Evolutionary conservation across 1,140 invertebrate genomes (phyloP), one percentile per base, ranked within the genome.

Genomic region (Aricia agestis): DNA sequence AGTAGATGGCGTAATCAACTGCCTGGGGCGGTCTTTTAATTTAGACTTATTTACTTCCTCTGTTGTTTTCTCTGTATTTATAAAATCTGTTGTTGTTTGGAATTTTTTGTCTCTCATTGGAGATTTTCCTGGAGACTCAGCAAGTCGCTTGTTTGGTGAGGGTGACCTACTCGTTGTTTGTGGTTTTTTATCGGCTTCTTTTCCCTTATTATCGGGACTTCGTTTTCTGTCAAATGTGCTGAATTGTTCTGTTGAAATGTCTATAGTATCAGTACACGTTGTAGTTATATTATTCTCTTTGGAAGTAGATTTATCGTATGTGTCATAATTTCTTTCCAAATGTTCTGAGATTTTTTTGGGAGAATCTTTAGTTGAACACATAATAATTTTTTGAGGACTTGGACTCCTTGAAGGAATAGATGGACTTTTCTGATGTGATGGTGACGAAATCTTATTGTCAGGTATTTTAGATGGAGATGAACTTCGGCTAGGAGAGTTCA

Each of bases 1-100:
- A 31, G 83, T 89, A 10, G 90, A 91, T 32, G 90, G 90, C 67
- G 90, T 89, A 15, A 86, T 76, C 5, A 89, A 81, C 73, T 84
- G 84, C 41, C 86, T 78, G 41, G 84, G 78, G 18, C 77, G 81
- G 59, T 85, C 83, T 70, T 79, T 89, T 9, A 63, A 72, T 36
- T 45, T 31, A 1, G 72, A 77, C 73, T 84, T 87, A 76, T 83
- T 83, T 9, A 71, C 72, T 67, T 86, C 84, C 71, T 89, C 87
- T 6, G 66, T 79, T 45, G 70, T 74, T 79, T 66, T 81, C 74
- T 88, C 86, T 52, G 73, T 75, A 15, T 70, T 71, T 63, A 84
- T 82, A 76, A 85, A 86, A 19, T 87, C 81, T 42, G 68, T 73
- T 15, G 80, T 81, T 42, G 79, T 58, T 63, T 81, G 77, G 66